Base-by-base conservation (phyloP, 2,113 vertebrate species). In the Tragelaphus strepsiceros region DNA sequence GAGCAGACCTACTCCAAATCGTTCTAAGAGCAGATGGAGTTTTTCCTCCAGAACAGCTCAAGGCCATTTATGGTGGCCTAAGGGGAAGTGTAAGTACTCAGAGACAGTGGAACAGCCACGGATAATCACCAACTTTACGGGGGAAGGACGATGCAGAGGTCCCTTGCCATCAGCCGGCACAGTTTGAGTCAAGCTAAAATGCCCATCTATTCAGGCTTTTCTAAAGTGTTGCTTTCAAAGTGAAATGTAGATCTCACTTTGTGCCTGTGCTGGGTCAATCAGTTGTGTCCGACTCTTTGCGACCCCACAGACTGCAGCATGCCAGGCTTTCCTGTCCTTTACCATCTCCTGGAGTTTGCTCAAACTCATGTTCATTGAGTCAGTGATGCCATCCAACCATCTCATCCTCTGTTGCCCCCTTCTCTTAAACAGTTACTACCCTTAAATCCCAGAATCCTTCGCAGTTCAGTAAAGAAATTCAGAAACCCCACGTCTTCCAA, bases 1-100 rank as follows among this genome's bases (percentile, higher is more conserved):
- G 14, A 92, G 22, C 28, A 43, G 62, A 71, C 39, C 64, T 90
- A 87, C 46, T 16, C 35, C 93, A 49, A 88, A 93, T 95, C 58
- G 26, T 90, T 96, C 78, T 91, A 89, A 39, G 78, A 96, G 91
- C 95, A 94, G 16, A 87, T 86, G 58, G 62, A 80, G 30, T 28
- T 87, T 77, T 22, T 17, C 84, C 80, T 84, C 28, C 43, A 96
- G 84, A 58, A 91, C 6, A 53, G 7, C 17, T 43, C 61, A 56
- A 74, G 58, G 74, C 46, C 30, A 87, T n/a, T 46, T 51, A 64
- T 71, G 90, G 94, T 56, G 61, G n/a, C 59, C 80, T 90, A 56
- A 95, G 98, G 74, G 53, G 24, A 15, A 51, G 77, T 26, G 10
- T 12, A n/a, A 77, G 22, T 77, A 97, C 74, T 10, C 26, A 22